Conservation (phyloP, 2,797 vertebrate genomes). For the Pyrrhura leucotis region DNA sequence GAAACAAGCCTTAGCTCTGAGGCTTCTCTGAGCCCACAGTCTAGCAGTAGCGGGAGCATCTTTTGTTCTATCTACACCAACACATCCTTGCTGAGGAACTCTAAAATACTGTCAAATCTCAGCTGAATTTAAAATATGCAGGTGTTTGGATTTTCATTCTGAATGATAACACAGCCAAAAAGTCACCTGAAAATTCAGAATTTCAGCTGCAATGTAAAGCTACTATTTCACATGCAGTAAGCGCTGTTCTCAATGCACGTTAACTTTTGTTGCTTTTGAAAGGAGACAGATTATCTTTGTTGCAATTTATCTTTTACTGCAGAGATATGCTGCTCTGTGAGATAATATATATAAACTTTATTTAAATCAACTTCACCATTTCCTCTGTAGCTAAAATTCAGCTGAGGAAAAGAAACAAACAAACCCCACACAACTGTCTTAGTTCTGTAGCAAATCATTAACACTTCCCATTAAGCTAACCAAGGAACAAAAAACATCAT, state of each 20-base stretch:
- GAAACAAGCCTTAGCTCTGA: background rate
- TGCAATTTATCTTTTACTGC: background rate
- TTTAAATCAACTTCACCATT: background rate
- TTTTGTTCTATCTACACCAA: background rate
- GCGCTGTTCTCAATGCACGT: background rate
- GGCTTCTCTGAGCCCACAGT: background rate
- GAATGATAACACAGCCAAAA: background rate
- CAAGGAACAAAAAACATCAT: background rate
- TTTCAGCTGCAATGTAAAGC: background rate
- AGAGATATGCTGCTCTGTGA: background rate
- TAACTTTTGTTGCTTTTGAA: background rate
- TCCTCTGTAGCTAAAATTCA: background rate
- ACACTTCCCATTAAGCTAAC: background rate
- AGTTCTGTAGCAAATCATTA: background rate
- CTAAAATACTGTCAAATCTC: background rate
- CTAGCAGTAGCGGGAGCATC: background rate
- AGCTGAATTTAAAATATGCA: background rate
- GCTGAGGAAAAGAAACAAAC: background rate
- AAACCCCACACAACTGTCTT: background rate
- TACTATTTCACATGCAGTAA: background rate
- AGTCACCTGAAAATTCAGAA: background rate
- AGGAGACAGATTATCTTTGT: background rate
- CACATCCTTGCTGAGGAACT: background rate
- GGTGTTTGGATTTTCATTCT: background rate
- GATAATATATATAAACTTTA: background rate